Evolutionary conservation across 2,113 vertebrate genomes (phyloP).

Genomic region (Phoenicopterus ruber): DNA sequence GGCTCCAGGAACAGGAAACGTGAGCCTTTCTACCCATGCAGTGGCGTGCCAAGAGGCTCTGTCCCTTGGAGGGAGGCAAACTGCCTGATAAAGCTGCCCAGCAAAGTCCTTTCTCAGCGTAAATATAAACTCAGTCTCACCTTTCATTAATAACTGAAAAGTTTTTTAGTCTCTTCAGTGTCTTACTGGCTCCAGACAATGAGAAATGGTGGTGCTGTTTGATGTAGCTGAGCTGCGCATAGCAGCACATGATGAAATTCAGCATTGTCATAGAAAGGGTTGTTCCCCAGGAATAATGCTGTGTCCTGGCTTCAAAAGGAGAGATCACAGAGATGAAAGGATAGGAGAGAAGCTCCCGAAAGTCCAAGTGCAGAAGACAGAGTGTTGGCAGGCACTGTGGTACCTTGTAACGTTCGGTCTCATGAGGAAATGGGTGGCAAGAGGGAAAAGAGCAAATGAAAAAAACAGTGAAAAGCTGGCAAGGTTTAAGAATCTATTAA

Average conservation of each 20-base stretch:
- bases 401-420: neutral
- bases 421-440: neutral
- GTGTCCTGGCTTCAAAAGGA: neutral
- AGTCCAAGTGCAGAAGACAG: neutral
- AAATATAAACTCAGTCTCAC: neutral
- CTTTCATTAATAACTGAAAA: neutral
- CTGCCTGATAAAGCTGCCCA: neutral
- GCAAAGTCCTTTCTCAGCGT: neutral
- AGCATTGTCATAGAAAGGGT: neutral
- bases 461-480: neutral
- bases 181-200: neutral
- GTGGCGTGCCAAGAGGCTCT: neutral
- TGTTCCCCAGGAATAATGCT: neutral
- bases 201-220: neutral
- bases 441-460: neutral
- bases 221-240: neutral
- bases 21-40: neutral
- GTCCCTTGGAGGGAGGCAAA: neutral
- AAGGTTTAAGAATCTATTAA: neutral
- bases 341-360: neutral
- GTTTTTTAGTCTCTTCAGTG: neutral
- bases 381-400: neutral
- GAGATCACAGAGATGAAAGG: neutral
- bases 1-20: neutral
- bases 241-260: neutral